Conservation (phyloP, 2,888 invertebrate genomes). For the Drosophila bunnanda region DNA sequence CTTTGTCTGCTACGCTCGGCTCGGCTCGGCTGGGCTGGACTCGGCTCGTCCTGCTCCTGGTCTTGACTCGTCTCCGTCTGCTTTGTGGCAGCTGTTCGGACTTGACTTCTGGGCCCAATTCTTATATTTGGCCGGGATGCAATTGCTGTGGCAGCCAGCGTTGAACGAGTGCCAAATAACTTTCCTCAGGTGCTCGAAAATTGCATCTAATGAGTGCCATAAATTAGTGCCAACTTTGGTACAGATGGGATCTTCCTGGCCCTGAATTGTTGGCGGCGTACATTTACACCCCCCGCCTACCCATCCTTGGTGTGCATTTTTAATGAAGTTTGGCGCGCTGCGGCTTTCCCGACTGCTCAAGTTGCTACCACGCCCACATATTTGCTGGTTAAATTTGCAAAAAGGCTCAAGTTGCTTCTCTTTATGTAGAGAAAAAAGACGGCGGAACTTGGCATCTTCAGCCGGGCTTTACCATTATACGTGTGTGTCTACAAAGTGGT, state of each 20-base stretch:
- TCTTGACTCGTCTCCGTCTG: slow-evolving; percentile 21
- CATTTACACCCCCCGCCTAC: slow-evolving; percentile 7
- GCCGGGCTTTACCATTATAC: slow-evolving; percentile 59
- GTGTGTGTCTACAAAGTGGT: slow-evolving; percentile 71
- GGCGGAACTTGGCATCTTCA: slow-evolving; percentile 17
- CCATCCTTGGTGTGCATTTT: slow-evolving; percentile 64
- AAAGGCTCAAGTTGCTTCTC: slow-evolving; percentile 64
- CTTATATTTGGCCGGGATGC: slow-evolving; percentile 34
- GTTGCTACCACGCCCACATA: slow-evolving; percentile 56
- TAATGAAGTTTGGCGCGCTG: slow-evolving; percentile 66
- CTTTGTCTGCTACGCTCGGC: slow-evolving; percentile 54
- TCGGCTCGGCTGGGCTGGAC: neutral
- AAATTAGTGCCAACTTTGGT: slow-evolving; percentile 56
- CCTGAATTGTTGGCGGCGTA: slow-evolving; percentile 12
- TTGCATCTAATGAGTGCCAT: slow-evolving; percentile 70
- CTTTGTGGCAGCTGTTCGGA: slow-evolving; percentile 63
- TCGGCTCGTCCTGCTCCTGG: slow-evolving; percentile 28
- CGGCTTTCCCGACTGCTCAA: slow-evolving; percentile 46
- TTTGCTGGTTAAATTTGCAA: slow-evolving; percentile 64
- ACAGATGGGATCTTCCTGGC: slow-evolving; percentile 45
- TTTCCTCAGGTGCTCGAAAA: slow-evolving; percentile 65
- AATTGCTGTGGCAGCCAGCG: slow-evolving; percentile 17
- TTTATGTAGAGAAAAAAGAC: slow-evolving; percentile 4
- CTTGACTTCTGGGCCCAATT: slow-evolving; percentile 67
- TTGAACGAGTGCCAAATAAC: slow-evolving; percentile 56